These are phyloP conservation scores for Sorex maritimensis DNA, from an alignment of 2,797 vertebrate species.

Conservation along the genomic window DNA sequence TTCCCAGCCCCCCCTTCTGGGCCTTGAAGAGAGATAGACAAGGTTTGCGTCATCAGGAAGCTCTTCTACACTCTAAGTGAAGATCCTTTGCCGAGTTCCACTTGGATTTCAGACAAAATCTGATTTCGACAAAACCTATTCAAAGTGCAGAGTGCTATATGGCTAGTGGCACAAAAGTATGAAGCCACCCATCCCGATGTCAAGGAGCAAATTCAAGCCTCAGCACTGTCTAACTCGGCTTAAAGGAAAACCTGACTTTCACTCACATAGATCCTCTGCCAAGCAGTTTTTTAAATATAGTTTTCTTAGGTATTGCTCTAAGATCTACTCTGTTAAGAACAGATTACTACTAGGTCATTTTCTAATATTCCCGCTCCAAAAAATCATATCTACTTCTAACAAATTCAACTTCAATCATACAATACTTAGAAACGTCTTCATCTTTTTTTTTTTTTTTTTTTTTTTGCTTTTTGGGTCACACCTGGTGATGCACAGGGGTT, in stretches of 20 bases:
- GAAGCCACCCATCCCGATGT: neutral
- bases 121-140: neutral
- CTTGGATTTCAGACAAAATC: neutral
- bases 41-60: neutral
- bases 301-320: constrained; percentile 30
- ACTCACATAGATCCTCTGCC: neutral
- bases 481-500: too few relatives aligned
- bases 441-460: too few relatives aligned
- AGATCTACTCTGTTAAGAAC: constrained; percentile 23
- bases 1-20: neutral
- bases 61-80: neutral
- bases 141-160: neutral
- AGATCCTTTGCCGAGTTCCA: neutral
- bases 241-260: constrained; percentile 22
- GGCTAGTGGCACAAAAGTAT: neutral
- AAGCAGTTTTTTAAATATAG: constrained; percentile 14
- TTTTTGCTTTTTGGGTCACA: too few relatives aligned
- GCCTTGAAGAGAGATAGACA: neutral
- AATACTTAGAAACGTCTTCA: neutral
- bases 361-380: constrained; percentile 25
- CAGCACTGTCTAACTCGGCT: neutral
- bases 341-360: constrained; percentile 24
- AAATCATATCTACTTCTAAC: constrained; percentile 44
- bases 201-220: neutral
- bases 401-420: constrained; percentile 40